These are phyloP conservation scores for Anomalospiza imberbis DNA, from an alignment of 2,797 vertebrate species.

Conservation along the genomic window DNA sequence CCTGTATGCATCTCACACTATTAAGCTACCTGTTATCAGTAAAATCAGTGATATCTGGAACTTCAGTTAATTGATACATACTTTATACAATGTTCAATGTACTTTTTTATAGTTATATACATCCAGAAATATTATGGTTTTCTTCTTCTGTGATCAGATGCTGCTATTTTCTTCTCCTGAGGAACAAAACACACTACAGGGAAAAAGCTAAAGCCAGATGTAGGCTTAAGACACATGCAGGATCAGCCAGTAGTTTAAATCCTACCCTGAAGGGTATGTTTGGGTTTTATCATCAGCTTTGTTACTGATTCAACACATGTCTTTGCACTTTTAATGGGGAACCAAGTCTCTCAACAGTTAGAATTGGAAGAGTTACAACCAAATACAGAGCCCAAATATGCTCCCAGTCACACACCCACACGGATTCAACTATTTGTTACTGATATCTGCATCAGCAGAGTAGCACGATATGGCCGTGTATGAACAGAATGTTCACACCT, in stretches of 20 bases:
- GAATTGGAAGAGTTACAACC: background rate
- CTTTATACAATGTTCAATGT: background rate
- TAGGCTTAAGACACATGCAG: background rate
- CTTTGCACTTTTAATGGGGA: background rate
- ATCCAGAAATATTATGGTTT: background rate
- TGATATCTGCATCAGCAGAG: background rate
- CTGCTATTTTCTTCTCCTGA: background rate
- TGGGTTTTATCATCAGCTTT: background rate
- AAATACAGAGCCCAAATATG: background rate
- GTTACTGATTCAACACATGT: background rate
- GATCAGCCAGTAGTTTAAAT: background rate
- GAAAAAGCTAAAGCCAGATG: background rate
- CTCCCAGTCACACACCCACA: background rate
- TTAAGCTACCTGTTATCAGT: background rate
- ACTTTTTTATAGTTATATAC: background rate
- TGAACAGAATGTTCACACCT: background rate
- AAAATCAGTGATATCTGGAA: background rate
- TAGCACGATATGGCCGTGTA: background rate
- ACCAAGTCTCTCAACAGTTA: background rate
- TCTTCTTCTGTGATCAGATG: background rate
- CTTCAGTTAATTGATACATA: background rate
- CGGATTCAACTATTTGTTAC: background rate
- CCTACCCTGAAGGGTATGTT: background rate
- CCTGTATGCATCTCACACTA: background rate
- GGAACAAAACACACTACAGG: background rate